A percentile compares a stretch with the other conserved stretches of the same genome.
Evolutionary conservation across 2,888 invertebrate species (phyloP).

Genomic region (Ichneumon xanthorius): DNA sequence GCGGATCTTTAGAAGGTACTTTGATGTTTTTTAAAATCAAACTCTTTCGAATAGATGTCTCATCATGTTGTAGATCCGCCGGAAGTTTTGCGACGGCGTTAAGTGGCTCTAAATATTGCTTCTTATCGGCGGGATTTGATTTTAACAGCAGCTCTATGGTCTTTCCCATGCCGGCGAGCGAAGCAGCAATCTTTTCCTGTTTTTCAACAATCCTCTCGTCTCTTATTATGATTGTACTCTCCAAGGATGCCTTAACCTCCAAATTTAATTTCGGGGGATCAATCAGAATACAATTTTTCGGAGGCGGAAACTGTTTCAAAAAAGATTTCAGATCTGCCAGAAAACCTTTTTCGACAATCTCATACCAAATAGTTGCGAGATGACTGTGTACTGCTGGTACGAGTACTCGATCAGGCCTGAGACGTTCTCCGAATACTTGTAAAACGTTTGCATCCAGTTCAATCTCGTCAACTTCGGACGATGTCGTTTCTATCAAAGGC

Average conservation of each 20-base stretch:
- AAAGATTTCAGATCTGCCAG: constrained; percentile 44
- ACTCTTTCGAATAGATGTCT: no score
- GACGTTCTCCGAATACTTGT: constrained; percentile 45
- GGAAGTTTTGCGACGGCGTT: no score
- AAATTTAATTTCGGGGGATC: constrained; percentile 62
- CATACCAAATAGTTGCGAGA: constrained; percentile 37
- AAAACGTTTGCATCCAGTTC: constrained; percentile 39
- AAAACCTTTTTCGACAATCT: constrained; percentile 61
- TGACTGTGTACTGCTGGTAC: constrained; percentile 47
- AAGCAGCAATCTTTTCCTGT: constrained; percentile 44
- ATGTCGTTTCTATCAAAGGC: background rate
- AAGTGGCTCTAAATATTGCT: no score
- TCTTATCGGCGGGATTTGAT: no score
- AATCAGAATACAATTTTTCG: constrained; percentile 54
- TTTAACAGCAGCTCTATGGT: no score
- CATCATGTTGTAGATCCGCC: no score
- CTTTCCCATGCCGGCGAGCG: constrained; percentile 41
- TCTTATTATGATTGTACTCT: constrained; percentile 39
- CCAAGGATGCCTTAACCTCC: constrained; percentile 56
- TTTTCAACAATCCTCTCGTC: constrained; percentile 42
- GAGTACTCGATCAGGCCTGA: constrained; percentile 37
- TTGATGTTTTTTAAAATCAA: no score
- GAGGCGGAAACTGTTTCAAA: constrained; percentile 50
- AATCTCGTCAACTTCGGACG: background rate
- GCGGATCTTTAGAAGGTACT: no score